Base-by-base conservation (phyloP, 2,797 vertebrate species). In the Halcyon leucocephala region DNA sequence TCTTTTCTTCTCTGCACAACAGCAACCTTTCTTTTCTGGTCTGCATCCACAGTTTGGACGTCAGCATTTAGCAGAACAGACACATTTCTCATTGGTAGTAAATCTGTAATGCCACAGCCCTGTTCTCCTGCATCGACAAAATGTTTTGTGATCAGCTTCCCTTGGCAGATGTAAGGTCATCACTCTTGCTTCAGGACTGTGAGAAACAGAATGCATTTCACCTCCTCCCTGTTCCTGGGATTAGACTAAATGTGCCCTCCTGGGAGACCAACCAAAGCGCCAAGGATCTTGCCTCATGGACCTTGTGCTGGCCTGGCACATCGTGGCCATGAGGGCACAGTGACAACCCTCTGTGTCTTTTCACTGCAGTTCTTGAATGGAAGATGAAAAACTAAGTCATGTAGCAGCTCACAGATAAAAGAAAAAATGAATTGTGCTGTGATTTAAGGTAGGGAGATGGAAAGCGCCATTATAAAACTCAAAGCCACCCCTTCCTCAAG, bases 91-190 rank as follows among this genome's bases (percentile, higher is more conserved):
- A 16, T 2, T 6, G 15, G 35, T 2, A 41, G 39, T 6, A 48
- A 62, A 88, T 21, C 14, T 49, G 67, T 64, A 42, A 62, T 0
- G 0, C 55, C 0, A 0, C 57, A 86, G 48, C 58, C 41, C 58
- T 33, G 22, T 58, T 20, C n/a, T 80, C 41, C 82, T 20, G 60
- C 81, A 76, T 8, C 71, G 35, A 57, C 28, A 79, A n/a, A 66
- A 76, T 1, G 1, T 6, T 52, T 14, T 79, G 66, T 42, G 78
- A 54, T 15, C 1, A 3, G 28, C 41, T 78, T 58, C 41, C 73
- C 60, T 57, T 35, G 55, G 42, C 83, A 85, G 54, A 62, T 6
- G 2, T 2, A 29, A 76, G 51, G 55, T 55, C 60, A 79, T 9
- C 2, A 2, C 58, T 62, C 35, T 31, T 69, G 49, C 79, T 31